Percentiles rank a stretch among this genome's conserved stretches.
phyloP scores from a whole-genome alignment of 2,113 vertebrate species.

The Mesembrinibis cayennensis region DNA sequence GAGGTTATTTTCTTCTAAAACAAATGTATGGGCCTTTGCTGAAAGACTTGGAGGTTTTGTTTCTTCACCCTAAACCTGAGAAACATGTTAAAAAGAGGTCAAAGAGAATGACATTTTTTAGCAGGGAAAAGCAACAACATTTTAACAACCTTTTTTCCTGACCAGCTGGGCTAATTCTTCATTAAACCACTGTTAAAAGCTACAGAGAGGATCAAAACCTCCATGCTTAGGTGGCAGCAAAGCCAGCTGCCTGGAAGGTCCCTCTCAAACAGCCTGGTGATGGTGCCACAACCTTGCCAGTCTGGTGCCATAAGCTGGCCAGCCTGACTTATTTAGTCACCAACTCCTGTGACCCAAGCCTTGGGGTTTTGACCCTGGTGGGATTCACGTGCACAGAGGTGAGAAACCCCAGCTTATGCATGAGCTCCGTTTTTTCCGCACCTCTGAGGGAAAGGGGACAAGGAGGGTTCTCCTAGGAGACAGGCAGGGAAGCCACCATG shows the following conservation, averaged over 20 bases:
- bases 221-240: neutral
- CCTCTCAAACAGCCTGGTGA: neutral
- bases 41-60: neutral
- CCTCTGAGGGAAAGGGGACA: neutral
- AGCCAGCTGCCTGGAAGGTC: neutral
- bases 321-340: neutral
- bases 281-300: neutral
- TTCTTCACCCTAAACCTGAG: slow-evolving; percentile 14
- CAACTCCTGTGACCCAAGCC: neutral
- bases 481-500: neutral
- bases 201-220: neutral
- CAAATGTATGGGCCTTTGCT: neutral
- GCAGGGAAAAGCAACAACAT: neutral
- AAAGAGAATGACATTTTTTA: neutral
- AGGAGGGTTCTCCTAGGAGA: neutral
- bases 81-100: neutral
- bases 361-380: neutral
- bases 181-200: neutral
- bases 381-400: neutral
- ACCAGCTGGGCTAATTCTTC: neutral
- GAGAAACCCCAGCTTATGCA: neutral
- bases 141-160: neutral
- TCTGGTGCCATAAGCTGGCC: neutral
- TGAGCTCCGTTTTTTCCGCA: neutral
- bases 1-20: neutral